A percentile compares a stretch with the other conserved stretches of the same genome.
Evolutionary conservation across 1,140 invertebrate species (phyloP).

Genomic region (Drosophila nigrodunni): DNA sequence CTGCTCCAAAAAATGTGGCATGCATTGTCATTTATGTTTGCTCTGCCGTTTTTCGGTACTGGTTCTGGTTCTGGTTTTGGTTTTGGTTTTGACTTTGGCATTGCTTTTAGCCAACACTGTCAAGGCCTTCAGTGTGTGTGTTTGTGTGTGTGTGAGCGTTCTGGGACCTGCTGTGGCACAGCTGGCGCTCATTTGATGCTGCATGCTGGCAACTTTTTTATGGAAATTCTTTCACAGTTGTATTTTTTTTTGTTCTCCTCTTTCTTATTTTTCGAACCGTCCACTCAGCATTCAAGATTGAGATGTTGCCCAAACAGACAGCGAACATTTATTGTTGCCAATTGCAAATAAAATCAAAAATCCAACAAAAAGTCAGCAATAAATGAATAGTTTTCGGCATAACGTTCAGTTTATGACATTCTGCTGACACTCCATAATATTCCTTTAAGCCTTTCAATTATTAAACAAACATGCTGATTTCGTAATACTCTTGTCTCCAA

Average conservation of each 20-base stretch:
- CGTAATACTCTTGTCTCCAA: not conserved
- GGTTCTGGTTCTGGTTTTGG: slow-evolving; percentile 13
- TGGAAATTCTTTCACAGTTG: slow-evolving; percentile 28
- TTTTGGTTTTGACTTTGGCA: slow-evolving; percentile 28
- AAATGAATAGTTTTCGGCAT: slow-evolving; percentile 18
- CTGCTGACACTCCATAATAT: not conserved
- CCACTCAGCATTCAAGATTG: slow-evolving; percentile 34
- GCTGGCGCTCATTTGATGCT: slow-evolving; percentile 34
- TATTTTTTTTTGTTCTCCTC: too few species aligned
- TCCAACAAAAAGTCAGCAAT: slow-evolving; percentile 7
- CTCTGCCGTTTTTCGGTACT: slow-evolving; percentile 38
- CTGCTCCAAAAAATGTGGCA: slow-evolving; percentile 62
- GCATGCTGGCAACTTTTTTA: slow-evolving; percentile 41
- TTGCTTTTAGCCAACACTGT: not conserved
- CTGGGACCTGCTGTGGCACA: slow-evolving; percentile 25
- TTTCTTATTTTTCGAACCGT: not conserved
- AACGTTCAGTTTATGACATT: not conserved
- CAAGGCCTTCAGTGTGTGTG: not conserved
- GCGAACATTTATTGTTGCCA: slow-evolving; percentile 11
- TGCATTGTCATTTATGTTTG: slow-evolving; percentile 67
- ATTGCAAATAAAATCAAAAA: slow-evolving; percentile 27
- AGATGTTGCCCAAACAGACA: slow-evolving; percentile 19
- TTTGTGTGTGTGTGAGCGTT: not conserved
- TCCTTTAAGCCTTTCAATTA: not conserved
- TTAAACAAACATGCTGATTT: not conserved